Conservation (phyloP, 2,113 vertebrate genomes). For the Pseudopodoces humilis region DNA sequence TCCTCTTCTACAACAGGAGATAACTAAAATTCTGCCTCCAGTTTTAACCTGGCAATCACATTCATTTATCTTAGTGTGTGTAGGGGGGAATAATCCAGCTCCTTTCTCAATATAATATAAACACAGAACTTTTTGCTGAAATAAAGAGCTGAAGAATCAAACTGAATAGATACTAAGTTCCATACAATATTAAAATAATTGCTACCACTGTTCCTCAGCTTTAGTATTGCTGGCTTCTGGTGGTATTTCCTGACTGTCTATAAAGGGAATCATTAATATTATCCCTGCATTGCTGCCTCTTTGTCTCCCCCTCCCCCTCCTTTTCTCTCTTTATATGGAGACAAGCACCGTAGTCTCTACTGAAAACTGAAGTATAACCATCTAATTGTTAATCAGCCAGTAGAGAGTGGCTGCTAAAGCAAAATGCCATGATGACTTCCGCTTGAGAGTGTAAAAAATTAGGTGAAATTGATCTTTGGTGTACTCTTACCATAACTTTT, state of each 20-base stretch:
- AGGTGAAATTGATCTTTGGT: not conserved
- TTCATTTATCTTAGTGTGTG: not conserved
- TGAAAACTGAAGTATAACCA: not conserved
- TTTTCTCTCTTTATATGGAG: not conserved
- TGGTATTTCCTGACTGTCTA: not conserved
- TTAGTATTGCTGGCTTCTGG: not conserved
- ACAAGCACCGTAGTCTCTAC: not conserved
- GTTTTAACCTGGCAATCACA: not conserved
- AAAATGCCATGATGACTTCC: not conserved
- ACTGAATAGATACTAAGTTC: not conserved
- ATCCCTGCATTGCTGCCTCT: conserved; percentile 1
- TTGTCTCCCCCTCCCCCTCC: not conserved
- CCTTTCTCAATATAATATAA: not conserved
- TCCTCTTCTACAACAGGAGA: not conserved
- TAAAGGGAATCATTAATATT: conserved; percentile 16
- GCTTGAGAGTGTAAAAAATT: not conserved
- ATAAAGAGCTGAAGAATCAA: not conserved
- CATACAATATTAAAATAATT: not conserved
- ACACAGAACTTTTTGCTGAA: not conserved
- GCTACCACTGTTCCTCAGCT: not conserved
- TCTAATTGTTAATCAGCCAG: not conserved
- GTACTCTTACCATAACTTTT: not conserved
- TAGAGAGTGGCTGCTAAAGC: not conserved
- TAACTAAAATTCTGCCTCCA: not conserved
- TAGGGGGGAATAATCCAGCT: not conserved